phyloP scores from a whole-genome alignment of 2,888 invertebrate species.

The Scaptodrosophila latifasciaeformis region DNA sequence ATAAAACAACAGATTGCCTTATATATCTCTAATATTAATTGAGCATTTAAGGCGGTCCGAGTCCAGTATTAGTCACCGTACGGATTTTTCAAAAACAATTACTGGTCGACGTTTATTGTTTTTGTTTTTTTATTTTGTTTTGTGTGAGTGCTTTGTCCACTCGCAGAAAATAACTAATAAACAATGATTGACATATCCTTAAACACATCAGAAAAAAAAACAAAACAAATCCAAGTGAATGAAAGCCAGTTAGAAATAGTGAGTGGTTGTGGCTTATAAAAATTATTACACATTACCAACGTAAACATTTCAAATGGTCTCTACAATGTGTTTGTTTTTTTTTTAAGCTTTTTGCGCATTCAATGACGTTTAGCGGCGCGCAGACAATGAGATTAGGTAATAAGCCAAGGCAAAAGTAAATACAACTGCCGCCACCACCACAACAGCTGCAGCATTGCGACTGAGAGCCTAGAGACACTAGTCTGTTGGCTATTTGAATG shows the following conservation, averaged over 20 bases:
- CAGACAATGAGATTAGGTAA: slow-evolving; percentile 47
- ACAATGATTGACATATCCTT: slow-evolving; percentile 19
- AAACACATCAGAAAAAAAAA: too few relatives aligned
- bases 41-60: background rate
- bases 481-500: slow-evolving; percentile 1
- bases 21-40: too few relatives aligned
- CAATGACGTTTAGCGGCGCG: slow-evolving; percentile 7
- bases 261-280: too few relatives aligned
- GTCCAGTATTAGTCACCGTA: background rate
- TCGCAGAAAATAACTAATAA: too few relatives aligned
- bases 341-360: background rate
- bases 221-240: too few relatives aligned
- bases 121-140: too few relatives aligned
- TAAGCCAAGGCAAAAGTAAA: slow-evolving; percentile 38
- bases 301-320: too few relatives aligned
- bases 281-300: slow-evolving; percentile 1
- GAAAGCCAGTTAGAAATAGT: too few relatives aligned
- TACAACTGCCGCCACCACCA: slow-evolving; percentile 16
- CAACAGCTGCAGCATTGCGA: slow-evolving; percentile 11
- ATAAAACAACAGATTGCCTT: too few relatives aligned
- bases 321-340: background rate
- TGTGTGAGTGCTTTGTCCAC: too few relatives aligned
- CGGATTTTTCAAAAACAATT: background rate
- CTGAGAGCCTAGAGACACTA: background rate
- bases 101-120: too few relatives aligned